These are phyloP conservation scores for Bradypodion ventrale DNA, from an alignment of 2,797 vertebrate species.

Conservation along the genomic window DNA sequence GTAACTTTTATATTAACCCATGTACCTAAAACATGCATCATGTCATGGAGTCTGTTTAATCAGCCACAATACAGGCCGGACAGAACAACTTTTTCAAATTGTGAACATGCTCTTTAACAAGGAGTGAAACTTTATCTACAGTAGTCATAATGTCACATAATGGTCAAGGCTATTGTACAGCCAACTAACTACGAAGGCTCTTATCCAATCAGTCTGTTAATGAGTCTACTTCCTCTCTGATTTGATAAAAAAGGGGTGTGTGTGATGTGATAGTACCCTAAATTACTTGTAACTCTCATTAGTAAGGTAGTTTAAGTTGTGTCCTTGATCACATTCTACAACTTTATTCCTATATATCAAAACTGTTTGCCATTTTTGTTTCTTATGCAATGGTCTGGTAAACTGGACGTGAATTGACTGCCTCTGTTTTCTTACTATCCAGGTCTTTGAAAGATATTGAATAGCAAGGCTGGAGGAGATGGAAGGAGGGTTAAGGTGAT, in stretches of 20 bases:
- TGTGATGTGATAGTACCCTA: background rate
- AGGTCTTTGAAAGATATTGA: conserved; percentile 66
- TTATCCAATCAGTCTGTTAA: too few relatives aligned
- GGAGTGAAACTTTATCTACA: too few relatives aligned
- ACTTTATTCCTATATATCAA: background rate
- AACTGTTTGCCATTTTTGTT: background rate
- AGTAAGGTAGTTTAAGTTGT: too few relatives aligned
- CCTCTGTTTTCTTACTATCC: conserved; percentile 30
- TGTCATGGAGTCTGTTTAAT: background rate
- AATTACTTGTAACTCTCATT: too few relatives aligned
- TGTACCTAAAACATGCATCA: background rate
- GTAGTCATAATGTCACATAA: too few relatives aligned
- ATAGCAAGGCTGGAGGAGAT: conserved; percentile 66
- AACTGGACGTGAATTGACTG: background rate
- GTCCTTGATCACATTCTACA: background rate
- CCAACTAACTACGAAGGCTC: background rate
- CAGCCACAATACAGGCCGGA: background rate
- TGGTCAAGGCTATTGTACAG: background rate
- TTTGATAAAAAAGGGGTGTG: background rate
- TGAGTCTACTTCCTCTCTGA: background rate
- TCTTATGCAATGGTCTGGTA: background rate
- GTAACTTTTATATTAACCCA: too few relatives aligned
- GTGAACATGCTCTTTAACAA: background rate
- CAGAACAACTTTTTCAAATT: background rate
- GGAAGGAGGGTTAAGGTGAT: conserved; percentile 71